A percentile compares a stretch with the other conserved stretches of the same genome.
Conservation (phyloP, 2,113 vertebrate genomes). For the Columba livia region DNA sequence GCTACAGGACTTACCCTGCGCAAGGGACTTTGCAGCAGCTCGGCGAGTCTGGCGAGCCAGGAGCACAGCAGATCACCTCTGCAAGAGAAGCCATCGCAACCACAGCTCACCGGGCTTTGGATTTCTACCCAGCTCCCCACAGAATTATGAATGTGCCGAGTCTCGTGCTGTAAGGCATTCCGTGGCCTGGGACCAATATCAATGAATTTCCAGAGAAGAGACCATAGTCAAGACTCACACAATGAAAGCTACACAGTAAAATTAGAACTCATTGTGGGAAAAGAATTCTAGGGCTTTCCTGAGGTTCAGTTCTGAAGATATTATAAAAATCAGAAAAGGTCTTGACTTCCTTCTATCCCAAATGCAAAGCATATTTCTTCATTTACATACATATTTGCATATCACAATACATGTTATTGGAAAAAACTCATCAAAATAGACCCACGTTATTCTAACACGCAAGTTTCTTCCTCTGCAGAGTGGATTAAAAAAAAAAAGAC, state of each 20-base stretch:
- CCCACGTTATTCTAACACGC: neutral
- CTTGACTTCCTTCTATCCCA: neutral
- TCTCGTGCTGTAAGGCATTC: neutral
- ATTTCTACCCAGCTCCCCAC: neutral
- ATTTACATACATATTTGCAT: neutral
- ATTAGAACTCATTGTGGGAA: neutral
- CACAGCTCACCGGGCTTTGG: neutral
- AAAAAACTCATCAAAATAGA: slow-evolving; percentile 4
- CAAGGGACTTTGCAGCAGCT: neutral
- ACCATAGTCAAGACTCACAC: neutral
- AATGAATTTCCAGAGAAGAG: neutral
- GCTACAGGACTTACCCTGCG: neutral
- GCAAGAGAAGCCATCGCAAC: neutral
- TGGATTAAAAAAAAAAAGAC: neutral
- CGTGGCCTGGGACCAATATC: neutral
- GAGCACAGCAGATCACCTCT: neutral
- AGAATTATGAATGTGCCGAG: neutral
- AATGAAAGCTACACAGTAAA: neutral
- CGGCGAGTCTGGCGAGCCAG: fast-evolving
- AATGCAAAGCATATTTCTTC: neutral
- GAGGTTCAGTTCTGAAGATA: neutral
- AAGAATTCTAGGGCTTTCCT: neutral
- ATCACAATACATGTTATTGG: neutral
- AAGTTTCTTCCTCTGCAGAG: neutral
- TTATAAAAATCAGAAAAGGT: neutral